phyloP scores from a whole-genome alignment of 2,797 vertebrate species.

The Buphagus erythrorhynchus region DNA sequence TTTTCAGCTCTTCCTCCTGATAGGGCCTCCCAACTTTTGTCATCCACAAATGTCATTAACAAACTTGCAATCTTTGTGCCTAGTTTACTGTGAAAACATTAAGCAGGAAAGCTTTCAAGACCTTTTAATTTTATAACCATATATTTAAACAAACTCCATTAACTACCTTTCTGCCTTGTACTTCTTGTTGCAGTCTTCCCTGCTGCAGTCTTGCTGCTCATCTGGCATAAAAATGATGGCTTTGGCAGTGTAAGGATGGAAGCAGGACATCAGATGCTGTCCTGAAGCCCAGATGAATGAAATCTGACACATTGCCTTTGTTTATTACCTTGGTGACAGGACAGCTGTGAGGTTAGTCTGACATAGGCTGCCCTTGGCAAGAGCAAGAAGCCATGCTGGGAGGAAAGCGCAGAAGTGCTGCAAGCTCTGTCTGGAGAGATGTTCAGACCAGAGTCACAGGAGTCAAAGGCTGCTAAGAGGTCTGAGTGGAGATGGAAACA shows the following conservation, averaged over 20 bases:
- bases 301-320: background rate
- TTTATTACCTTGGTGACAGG: background rate
- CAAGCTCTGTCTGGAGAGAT: background rate
- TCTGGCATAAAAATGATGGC: background rate
- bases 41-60: background rate
- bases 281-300: background rate
- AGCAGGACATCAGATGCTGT: background rate
- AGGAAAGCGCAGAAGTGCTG: background rate
- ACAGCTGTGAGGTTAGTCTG: background rate
- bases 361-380: background rate
- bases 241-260: background rate
- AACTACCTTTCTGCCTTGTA: background rate
- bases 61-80: background rate
- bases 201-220: background rate
- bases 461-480: slow-evolving; percentile 1
- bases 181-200: background rate
- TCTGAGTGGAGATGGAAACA: slow-evolving; percentile 44
- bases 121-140: background rate
- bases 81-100: background rate
- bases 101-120: background rate
- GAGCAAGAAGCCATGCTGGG: background rate
- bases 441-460: background rate
- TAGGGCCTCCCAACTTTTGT: background rate
- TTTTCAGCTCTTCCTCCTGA: background rate
- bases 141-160: background rate